These are phyloP conservation scores for Thereva unica DNA, from an alignment of 2,888 invertebrate species.

Conservation along the genomic window DNA sequence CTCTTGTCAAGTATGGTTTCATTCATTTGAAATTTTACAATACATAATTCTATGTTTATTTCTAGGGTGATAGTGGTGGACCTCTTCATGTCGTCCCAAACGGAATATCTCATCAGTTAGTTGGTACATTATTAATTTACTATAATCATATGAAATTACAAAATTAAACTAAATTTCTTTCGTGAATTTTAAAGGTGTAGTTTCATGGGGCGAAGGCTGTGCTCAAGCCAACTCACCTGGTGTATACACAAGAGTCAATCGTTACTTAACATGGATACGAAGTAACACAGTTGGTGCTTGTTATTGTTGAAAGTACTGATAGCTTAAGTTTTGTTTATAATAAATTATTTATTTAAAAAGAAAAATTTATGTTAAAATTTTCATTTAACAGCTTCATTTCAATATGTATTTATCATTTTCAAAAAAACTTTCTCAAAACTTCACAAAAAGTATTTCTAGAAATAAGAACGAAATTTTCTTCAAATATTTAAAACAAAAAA, in stretches of 20 bases:
- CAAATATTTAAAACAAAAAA: no score
- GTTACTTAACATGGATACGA: conserved; percentile 71
- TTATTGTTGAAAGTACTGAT: conserved; percentile 60
- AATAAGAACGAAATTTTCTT: no score
- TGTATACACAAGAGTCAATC: conserved; percentile 79
- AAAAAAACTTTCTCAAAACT: no score
- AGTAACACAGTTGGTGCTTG: conserved; percentile 71
- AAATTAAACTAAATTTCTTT: background rate
- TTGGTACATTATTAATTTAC: conserved; percentile 36
- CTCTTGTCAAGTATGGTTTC: conserved; percentile 35
- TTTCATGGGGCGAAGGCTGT: conserved; percentile 63
- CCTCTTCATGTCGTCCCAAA: conserved; percentile 51
- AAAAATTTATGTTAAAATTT: background rate
- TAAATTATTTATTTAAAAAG: background rate
- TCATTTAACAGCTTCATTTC: no score
- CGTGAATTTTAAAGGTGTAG: conserved; percentile 63
- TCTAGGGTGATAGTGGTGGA: conserved; percentile 55
- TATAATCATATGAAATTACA: background rate
- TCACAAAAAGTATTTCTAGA: no score
- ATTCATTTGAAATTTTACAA: background rate
- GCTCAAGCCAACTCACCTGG: conserved; percentile 71
- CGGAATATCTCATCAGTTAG: conserved; percentile 42
- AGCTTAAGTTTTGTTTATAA: background rate
- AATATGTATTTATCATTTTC: no score
- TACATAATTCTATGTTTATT: conserved; percentile 1